These are phyloP conservation scores for Caretta caretta DNA, from an alignment of 2,113 vertebrate genomes.

Conservation along the genomic window DNA sequence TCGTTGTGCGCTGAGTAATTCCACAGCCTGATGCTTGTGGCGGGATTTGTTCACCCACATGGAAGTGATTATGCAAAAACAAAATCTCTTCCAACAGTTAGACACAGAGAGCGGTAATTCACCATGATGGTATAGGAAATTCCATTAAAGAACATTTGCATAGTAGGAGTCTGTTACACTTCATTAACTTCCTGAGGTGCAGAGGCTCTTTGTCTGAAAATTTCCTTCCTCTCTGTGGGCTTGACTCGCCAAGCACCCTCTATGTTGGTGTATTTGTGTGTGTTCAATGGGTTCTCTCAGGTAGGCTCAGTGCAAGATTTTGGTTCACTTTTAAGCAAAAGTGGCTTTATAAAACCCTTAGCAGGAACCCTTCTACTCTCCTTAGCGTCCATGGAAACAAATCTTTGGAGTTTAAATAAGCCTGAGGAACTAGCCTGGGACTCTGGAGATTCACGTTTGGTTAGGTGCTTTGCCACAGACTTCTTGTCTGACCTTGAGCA, in stretches of 20 bases:
- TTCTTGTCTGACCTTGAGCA: neutral
- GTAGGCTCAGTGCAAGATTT: neutral
- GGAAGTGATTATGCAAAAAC: neutral
- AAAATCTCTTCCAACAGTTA: fast-evolving
- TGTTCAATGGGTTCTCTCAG: fast-evolving
- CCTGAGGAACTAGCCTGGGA: neutral
- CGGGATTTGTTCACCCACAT: neutral
- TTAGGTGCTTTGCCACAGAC: neutral
- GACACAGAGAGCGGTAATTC: fast-evolving
- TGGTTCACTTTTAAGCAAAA: neutral
- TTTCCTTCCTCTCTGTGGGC: fast-evolving
- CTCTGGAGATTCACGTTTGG: neutral
- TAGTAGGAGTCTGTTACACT: neutral
- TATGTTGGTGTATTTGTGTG: neutral
- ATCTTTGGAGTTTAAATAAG: fast-evolving
- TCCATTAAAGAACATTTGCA: neutral
- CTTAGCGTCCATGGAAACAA: neutral
- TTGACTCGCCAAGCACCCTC: neutral
- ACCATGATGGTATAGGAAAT: neutral
- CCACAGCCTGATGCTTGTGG: neutral
- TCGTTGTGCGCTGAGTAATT: neutral
- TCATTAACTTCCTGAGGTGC: neutral
- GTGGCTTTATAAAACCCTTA: neutral
- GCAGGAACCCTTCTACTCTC: neutral
- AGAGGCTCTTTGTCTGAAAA: neutral